Percentiles rank a stretch among this genome's conserved stretches.
phyloP scores from a whole-genome alignment of 1,140 invertebrate genomes.

The Drosophila simulans region DNA sequence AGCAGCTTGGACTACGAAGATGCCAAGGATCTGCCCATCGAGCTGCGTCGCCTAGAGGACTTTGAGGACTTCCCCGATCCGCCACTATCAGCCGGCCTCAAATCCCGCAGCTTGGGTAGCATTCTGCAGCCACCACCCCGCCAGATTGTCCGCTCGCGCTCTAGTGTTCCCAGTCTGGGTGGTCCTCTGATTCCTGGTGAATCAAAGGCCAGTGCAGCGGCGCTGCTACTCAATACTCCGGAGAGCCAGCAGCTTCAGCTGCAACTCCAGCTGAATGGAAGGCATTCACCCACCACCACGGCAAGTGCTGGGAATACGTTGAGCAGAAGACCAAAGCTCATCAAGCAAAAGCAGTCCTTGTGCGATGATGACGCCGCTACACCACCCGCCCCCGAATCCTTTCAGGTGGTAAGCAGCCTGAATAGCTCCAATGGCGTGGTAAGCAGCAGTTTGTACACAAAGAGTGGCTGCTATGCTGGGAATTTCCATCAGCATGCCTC shows the following conservation, averaged over 20 bases:
- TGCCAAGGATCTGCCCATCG: conserved; percentile 93
- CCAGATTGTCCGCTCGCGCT: conserved; percentile 89
- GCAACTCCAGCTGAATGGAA: conserved; percentile 33
- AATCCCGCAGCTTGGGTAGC: conserved; percentile 89
- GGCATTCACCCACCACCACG: conserved; percentile 63
- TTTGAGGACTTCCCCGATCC: conserved; percentile 86
- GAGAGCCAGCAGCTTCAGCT: conserved; percentile 40
- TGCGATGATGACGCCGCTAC: conserved; percentile 87
- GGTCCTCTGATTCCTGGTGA: conserved; percentile 65
- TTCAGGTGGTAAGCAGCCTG: conserved; percentile 69
- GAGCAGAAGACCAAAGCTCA: conserved; percentile 86
- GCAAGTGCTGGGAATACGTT: conserved; percentile 68
- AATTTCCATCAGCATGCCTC: conserved; percentile 42
- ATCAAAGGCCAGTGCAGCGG: conserved; percentile 54
- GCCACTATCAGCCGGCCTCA: conserved; percentile 83
- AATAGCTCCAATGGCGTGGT: conserved; percentile 62
- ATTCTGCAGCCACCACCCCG: conserved; percentile 90
- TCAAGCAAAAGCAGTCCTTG: conserved; percentile 92
- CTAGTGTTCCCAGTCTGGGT: conserved; percentile 89
- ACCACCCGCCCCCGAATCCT: conserved; percentile 31
- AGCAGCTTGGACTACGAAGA: conserved; percentile 87
- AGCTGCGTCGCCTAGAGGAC: conserved; percentile 93
- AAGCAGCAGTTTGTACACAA: conserved; percentile 64
- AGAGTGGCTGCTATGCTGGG: conserved; percentile 55
- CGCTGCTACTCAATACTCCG: conserved; percentile 52